Base-by-base conservation (phyloP, 2,113 vertebrate species). In the Oreotrochilus melanogaster region DNA sequence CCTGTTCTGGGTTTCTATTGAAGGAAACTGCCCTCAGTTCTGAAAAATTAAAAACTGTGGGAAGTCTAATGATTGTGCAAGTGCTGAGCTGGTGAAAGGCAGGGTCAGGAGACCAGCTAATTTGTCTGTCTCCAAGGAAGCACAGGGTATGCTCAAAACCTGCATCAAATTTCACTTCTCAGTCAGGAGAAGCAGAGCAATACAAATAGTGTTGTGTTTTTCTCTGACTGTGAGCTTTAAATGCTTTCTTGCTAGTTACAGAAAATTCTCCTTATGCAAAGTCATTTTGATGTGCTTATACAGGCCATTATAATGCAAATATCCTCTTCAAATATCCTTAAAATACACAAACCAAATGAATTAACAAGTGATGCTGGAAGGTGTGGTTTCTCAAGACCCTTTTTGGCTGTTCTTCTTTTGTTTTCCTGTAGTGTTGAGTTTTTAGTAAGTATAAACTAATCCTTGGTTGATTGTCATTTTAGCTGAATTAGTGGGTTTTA, bases 391-490 rank as follows among this genome's bases (percentile, higher is more conserved):
- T 93, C 25, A 37, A 54, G 37, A 27, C 25, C 18, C 33, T 47
- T 88, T 42, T 78, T 57, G 13, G 18, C 58, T 88, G 18, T 67
- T 89, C 37, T 66, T 83, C 8, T 56, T 91, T 86, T 78, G 39
- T 58, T 90, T 91, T 86, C 47, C 53, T 64, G 12, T 42, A 80
- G 8, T 25, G 16, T 35, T 78, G 76, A 61, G 53, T 24, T 82
- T 93, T 93, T 95, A 83, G 14, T 64, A 92, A 72, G 22, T 90
- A 51, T 78, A 82, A 92, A 75, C 30, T 78, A 65, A 85, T 91
- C 66, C 80, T 70, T 56, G 8, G 45, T 83, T 72, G 60, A 48
- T 9, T 67, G 22, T 73, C 47, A 67, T 86, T 94, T 79, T 65
- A 78, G 58, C 45, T 64, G 54, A 70, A 64, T 88, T 85, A 43